Evolutionary conservation across 2,888 invertebrate species (phyloP).

Genomic region (Crematogaster levior): DNA sequence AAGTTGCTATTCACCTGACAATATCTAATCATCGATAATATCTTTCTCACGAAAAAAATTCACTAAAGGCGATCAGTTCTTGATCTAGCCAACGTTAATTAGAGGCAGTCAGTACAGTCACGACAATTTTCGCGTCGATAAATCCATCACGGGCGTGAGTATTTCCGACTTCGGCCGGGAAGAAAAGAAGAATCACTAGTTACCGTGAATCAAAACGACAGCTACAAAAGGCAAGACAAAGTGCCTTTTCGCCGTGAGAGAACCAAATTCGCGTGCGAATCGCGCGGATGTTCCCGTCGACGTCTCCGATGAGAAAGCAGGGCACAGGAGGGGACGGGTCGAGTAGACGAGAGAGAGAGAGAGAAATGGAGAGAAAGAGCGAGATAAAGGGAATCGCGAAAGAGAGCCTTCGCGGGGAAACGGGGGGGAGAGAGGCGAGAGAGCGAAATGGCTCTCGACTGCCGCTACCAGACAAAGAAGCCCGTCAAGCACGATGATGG

Average conservation of each 20-base stretch:
- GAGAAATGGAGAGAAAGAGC: slow-evolving; percentile 14
- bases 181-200: slow-evolving; percentile 54
- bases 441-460: slow-evolving; percentile 77
- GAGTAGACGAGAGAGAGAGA: slow-evolving; percentile 6
- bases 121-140: slow-evolving; percentile 36
- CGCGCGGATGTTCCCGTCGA: slow-evolving; percentile 52
- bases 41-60: neutral
- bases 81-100: slow-evolving; percentile 32
- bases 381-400: slow-evolving; percentile 39
- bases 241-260: slow-evolving; percentile 55
- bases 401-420: slow-evolving; percentile 37
- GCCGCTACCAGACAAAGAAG: slow-evolving; percentile 83
- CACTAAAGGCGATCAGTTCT: slow-evolving; percentile 1
- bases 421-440: slow-evolving; percentile 56
- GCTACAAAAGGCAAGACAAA: slow-evolving; percentile 56
- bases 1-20: neutral
- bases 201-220: slow-evolving; percentile 55
- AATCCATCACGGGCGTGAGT: slow-evolving; percentile 38
- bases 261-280: slow-evolving; percentile 60
- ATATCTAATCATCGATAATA: no score
- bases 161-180: slow-evolving; percentile 38
- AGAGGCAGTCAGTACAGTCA: slow-evolving; percentile 10
- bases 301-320: slow-evolving; percentile 52
- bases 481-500: slow-evolving; percentile 85
- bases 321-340: neutral